These are phyloP conservation scores for Drosophila seclusa DNA, from an alignment of 2,888 invertebrate genomes.

Conservation along the genomic window DNA sequence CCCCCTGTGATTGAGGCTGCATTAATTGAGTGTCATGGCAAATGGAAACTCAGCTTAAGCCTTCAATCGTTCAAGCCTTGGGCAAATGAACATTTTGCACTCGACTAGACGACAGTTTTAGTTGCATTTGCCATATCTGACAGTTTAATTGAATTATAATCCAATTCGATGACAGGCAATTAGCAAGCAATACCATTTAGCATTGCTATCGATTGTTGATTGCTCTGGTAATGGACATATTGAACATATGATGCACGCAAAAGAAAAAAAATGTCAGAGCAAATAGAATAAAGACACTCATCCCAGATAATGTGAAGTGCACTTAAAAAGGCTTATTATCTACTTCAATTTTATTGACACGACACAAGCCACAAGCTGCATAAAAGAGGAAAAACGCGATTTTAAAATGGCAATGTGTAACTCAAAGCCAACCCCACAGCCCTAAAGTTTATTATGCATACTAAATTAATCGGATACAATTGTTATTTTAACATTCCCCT, in stretches of 20 bases:
- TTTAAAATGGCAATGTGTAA: not conserved
- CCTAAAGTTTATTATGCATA: not conserved
- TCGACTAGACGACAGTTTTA: constrained; percentile 22
- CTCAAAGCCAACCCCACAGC: not conserved
- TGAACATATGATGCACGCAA: not conserved
- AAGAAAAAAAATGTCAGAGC: not conserved
- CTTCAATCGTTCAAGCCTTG: constrained; percentile 37
- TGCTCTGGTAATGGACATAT: not conserved
- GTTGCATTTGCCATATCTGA: constrained; percentile 48
- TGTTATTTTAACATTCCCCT: not conserved
- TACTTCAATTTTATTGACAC: not conserved
- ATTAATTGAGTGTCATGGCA: constrained; percentile 61
- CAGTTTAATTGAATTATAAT: constrained; percentile 64
- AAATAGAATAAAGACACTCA: not conserved
- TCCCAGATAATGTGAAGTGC: not conserved
- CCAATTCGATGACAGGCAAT: constrained; percentile 59
- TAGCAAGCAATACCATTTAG: constrained; percentile 40
- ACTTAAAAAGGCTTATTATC: not conserved
- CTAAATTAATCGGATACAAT: constrained; percentile 5
- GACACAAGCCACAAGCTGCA: not conserved
- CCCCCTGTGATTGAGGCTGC: constrained; percentile 13
- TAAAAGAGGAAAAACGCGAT: not conserved
- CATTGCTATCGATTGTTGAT: constrained; percentile 23
- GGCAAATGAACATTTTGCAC: constrained; percentile 35
- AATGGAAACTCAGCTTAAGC: constrained; percentile 62